phyloP scores from a whole-genome alignment of 2,113 vertebrate species.

The Romanogobio albipinnatus region DNA sequence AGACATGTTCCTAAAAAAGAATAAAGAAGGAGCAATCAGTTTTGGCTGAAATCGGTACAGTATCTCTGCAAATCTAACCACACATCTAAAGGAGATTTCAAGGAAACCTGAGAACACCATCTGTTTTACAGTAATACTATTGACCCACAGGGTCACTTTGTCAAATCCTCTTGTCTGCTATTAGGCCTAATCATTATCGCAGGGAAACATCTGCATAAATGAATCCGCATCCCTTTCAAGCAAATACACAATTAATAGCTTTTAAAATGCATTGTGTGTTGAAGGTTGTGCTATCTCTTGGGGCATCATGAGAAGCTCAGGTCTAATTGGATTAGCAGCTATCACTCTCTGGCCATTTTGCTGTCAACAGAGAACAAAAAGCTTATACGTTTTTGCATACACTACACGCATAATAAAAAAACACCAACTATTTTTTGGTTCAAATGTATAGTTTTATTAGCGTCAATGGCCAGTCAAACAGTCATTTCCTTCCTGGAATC shows the following conservation, averaged over 20 bases:
- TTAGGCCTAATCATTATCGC: not conserved
- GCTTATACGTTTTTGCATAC: not conserved
- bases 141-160: not conserved
- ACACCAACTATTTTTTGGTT: not conserved
- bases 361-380: not conserved
- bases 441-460: not conserved
- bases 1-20: constrained; percentile 76
- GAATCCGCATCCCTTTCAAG: not conserved
- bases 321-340: constrained; percentile 37
- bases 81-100: constrained; percentile 10
- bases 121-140: constrained; percentile 17
- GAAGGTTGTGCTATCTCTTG: not conserved
- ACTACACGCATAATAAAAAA: not conserved
- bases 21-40: not conserved
- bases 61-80: not conserved
- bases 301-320: not conserved
- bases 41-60: not conserved
- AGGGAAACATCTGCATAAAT: not conserved
- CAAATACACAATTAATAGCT: not conserved
- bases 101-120: not conserved
- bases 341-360: not conserved
- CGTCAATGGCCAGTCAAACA: not conserved
- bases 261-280: not conserved
- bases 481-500: not conserved
- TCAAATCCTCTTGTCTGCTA: constrained; percentile 15